Conservation (phyloP, 2,113 vertebrate species). For the Pithys albifrons region DNA sequence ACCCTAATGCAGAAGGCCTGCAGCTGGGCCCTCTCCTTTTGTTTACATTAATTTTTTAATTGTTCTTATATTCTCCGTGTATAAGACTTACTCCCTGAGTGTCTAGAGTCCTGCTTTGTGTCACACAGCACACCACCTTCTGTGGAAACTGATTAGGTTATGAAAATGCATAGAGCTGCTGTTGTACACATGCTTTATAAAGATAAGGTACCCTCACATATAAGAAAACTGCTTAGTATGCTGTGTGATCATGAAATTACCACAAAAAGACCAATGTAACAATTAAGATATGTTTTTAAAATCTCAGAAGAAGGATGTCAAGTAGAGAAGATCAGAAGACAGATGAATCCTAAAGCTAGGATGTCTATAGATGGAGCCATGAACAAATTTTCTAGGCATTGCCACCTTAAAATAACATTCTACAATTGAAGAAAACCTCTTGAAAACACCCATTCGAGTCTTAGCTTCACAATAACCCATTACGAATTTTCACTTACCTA, state of each 20-base stretch:
- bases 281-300: not conserved
- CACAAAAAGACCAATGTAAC: not conserved
- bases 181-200: not conserved
- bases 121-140: not conserved
- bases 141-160: not conserved
- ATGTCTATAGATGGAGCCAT: not conserved
- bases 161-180: not conserved
- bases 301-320: not conserved
- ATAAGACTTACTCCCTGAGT: not conserved
- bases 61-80: not conserved
- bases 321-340: not conserved
- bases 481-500: not conserved
- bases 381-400: not conserved
- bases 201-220: not conserved
- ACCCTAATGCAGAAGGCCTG: not conserved
- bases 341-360: not conserved
- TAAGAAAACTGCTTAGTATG: not conserved
- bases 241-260: not conserved
- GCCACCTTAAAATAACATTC: conserved; percentile 24
- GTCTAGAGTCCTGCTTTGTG: not conserved
- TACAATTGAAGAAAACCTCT: not conserved
- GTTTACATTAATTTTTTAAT: not conserved
- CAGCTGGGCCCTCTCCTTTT: not conserved
- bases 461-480: not conserved
- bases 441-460: not conserved